Evolutionary conservation across 2,797 vertebrate genomes (phyloP), one percentile per base, ranked within the genome.

Genomic region (Phalanger gymnotis): DNA sequence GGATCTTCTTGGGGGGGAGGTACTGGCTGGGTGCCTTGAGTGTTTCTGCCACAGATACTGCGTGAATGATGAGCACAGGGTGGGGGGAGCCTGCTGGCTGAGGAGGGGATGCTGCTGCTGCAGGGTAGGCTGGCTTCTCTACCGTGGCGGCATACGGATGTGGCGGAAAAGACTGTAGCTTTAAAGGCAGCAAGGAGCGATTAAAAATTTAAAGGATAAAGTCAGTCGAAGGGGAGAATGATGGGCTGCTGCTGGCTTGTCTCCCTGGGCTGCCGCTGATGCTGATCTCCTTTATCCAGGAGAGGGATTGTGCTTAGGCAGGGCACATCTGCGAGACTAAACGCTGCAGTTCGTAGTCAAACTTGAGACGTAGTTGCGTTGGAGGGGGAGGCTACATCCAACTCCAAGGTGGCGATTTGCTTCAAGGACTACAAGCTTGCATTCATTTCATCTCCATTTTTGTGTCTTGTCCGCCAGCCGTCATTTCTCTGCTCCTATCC

Each of bases 381-480:
- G 98, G 98, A 98, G 98, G 98, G 98, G 98, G 98, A 98, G 96
- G 98, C 98, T 98, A 91, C 98, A 98, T 98, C 98, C 98, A 98
- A 94, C 97, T 98, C 98, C 98, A 98, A 98, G 98, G 98, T 98
- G 98, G 98, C 98, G 98, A 98, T 98, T 98, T 98, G 97, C 98
- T 98, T 98, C 98, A 97, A 97, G 98, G 98, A 98, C 98, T 98
- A 94, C 98, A 98, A 98, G 97, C 98, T 98, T 98, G 98, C 98
- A 98, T 99, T 99, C 99, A 99, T 99, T 99, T 98, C 99, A 99
- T 99, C 98, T 99, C 97, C 98, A 98, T 99, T 98, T 98, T 98
- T 98, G 98, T 99, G 98, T 99, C 98, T 98, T 98, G 98, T 98
- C 98, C 98, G 98, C 98, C 98, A 98, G 97, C 98, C 96, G 91